Conservation (phyloP, 2,797 vertebrate genomes). For the Falco rusticolus region DNA sequence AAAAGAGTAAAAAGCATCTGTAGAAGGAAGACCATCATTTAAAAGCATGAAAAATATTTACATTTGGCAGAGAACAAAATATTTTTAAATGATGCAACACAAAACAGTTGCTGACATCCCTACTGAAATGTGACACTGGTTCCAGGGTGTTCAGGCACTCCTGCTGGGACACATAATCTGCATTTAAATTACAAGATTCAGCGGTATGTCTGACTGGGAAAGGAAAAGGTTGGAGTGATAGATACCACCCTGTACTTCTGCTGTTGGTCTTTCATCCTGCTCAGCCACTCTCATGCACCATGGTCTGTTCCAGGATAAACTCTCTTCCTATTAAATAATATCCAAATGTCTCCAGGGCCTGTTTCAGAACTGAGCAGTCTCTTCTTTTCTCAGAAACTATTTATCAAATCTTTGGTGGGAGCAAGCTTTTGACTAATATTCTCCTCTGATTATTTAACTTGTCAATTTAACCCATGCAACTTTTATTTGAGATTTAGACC, state of each 20-base stretch:
- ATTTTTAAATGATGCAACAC: not conserved
- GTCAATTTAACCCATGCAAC: not conserved
- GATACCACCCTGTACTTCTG: constrained; percentile 45
- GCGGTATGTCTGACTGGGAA: constrained; percentile 56
- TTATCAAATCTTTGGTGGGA: constrained; percentile 15
- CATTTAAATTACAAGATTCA: constrained; percentile 67
- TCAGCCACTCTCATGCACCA: constrained; percentile 8
- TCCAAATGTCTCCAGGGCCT: not conserved
- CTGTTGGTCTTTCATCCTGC: constrained; percentile 33
- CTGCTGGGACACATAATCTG: constrained; percentile 63
- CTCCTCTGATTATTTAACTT: constrained; percentile 34
- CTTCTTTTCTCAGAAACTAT: not conserved
- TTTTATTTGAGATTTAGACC: constrained; percentile 32
- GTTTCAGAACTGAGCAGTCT: not conserved
- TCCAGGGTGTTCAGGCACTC: constrained; percentile 47
- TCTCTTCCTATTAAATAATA: constrained; percentile 53
- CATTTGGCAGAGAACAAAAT: not conserved
- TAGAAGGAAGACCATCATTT: not conserved
- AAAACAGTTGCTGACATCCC: not conserved
- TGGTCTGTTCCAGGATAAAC: constrained; percentile 44
- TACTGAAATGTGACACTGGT: constrained; percentile 23
- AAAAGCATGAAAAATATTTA: not conserved
- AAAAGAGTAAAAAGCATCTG: not conserved
- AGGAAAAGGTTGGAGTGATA: constrained; percentile 60
- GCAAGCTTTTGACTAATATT: constrained; percentile 38